These are phyloP conservation scores for Nowickia ferox DNA, from an alignment of 2,888 invertebrate species.

Conservation along the genomic window DNA sequence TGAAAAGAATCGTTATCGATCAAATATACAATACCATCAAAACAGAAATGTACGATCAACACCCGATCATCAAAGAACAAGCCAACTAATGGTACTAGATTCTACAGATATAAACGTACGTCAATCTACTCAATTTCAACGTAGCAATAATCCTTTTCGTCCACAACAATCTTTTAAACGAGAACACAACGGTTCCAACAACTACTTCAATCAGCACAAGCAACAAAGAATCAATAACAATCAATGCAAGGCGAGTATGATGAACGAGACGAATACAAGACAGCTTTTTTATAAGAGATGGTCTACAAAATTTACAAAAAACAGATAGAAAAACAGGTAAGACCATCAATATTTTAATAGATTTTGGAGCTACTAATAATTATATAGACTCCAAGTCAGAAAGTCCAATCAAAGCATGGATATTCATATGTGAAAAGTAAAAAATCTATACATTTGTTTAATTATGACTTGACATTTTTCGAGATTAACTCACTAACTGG, in stretches of 20 bases:
- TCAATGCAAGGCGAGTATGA: conserved; percentile 5
- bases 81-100: too few species aligned
- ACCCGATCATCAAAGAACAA: not conserved
- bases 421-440: conserved; percentile 21
- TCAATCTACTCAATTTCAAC: conserved; percentile 26
- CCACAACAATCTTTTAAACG: conserved; percentile 8
- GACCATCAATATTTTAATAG: conserved; percentile 29
- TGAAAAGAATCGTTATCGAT: not conserved
- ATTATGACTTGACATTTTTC: conserved; percentile 30
- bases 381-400: conserved; percentile 20
- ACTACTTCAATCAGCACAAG: conserved; percentile 2
- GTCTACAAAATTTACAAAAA: conserved; percentile 23
- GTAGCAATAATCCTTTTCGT: not conserved
- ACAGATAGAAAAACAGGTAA: conserved; percentile 24
- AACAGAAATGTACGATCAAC: not conserved
- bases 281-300: conserved; percentile 22
- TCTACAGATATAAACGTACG: conserved; percentile 5
- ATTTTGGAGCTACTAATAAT: conserved; percentile 5
- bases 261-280: not conserved
- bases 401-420: conserved; percentile 8
- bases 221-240: too few species aligned
- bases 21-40: conserved; percentile 7
- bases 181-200: conserved; percentile 1
- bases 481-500: not conserved
- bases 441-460: conserved; percentile 1